A percentile compares a stretch with the other conserved stretches of the same genome.
phyloP scores from a whole-genome alignment of 2,797 vertebrate genomes.

The Takifugu ocellatus region DNA sequence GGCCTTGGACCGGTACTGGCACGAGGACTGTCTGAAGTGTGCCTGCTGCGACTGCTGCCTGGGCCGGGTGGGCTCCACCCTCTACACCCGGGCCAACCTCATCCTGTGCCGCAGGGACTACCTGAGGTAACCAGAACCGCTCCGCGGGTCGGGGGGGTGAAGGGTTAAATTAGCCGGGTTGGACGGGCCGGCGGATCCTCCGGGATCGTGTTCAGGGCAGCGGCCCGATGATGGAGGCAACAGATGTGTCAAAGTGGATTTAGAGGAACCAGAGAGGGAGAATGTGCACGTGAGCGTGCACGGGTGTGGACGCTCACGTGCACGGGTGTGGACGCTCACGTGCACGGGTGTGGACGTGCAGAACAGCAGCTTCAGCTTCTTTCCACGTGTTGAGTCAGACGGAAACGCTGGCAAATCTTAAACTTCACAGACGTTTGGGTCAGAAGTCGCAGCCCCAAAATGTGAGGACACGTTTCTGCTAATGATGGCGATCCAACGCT shows the following conservation, averaged over 20 bases:
- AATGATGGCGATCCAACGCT: too few relatives aligned
- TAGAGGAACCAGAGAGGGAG: background rate
- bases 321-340: background rate
- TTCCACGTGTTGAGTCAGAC: background rate
- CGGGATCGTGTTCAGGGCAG: background rate
- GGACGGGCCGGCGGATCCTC: slow-evolving; percentile 6
- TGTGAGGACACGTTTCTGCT: too few relatives aligned
- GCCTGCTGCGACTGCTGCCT: slow-evolving; percentile 97
- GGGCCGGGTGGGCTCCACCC: slow-evolving; percentile 94
- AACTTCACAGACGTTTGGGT: background rate
- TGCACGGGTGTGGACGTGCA: background rate
- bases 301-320: background rate
- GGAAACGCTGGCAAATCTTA: background rate
- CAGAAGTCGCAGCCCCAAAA: background rate
- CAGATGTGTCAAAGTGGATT: background rate
- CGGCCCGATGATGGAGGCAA: background rate
- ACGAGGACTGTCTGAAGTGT: slow-evolving; percentile 97
- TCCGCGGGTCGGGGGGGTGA: background rate
- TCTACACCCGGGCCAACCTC: slow-evolving; percentile 98
- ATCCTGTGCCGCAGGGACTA: slow-evolving; percentile 97
- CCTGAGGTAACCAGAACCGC: slow-evolving; percentile 79
- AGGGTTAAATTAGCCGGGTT: background rate
- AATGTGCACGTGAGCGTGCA: background rate
- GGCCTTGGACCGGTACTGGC: slow-evolving; percentile 97
- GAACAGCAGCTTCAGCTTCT: background rate